Evolutionary conservation across 2,113 vertebrate genomes (phyloP).

Genomic region (Narcine bancroftii): DNA sequence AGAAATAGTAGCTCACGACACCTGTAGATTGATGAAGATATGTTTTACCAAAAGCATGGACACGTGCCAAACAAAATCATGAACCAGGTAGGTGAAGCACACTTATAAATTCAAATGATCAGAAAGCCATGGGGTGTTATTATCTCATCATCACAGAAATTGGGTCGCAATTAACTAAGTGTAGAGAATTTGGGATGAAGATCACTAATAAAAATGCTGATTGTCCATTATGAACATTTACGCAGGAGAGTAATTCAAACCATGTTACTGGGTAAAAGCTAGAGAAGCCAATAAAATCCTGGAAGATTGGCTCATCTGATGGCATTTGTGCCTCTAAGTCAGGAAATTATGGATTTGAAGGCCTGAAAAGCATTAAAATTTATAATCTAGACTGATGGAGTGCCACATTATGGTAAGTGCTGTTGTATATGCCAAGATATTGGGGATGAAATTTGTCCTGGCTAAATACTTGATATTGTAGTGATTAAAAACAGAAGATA

Average conservation of each 20-base stretch:
- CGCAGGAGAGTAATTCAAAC: background rate
- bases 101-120: background rate
- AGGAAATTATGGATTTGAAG: background rate
- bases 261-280: background rate
- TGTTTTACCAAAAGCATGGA: background rate
- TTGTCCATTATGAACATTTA: background rate
- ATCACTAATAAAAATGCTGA: background rate
- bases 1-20: background rate
- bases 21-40: background rate
- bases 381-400: background rate
- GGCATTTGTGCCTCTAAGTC: background rate
- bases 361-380: background rate
- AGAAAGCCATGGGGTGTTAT: background rate
- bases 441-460: background rate
- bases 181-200: background rate
- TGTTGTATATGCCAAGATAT: background rate
- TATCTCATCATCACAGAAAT: background rate
- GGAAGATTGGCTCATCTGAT: background rate
- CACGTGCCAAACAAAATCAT: background rate
- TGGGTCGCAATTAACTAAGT: background rate
- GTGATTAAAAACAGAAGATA: no score
- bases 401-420: background rate
- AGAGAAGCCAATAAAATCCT: background rate
- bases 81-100: background rate
- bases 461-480: no score